A percentile compares a stretch with the other conserved stretches of the same genome.
These are phyloP conservation scores for Temnothorax rugatulus DNA, from an alignment of 2,888 invertebrate species.

Conservation along the genomic window DNA sequence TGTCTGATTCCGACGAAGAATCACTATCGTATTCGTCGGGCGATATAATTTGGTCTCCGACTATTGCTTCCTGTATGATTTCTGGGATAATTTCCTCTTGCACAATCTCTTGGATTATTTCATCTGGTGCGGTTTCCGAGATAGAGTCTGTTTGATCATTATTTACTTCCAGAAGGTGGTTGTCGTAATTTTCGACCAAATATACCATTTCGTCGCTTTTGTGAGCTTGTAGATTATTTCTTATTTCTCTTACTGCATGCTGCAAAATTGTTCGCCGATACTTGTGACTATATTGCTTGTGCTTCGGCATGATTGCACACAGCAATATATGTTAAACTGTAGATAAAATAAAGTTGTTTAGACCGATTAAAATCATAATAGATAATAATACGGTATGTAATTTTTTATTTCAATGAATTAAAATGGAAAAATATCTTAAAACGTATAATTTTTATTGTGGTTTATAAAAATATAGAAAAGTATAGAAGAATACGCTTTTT, in stretches of 20 bases:
- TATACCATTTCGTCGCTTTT: constrained; percentile 2
- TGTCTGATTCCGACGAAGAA: neutral
- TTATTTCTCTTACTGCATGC: neutral
- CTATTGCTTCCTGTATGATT: neutral
- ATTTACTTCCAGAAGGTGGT: neutral
- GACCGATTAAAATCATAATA: too few species aligned
- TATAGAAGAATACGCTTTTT: too few species aligned
- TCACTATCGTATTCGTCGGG: neutral
- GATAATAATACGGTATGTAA: too few species aligned
- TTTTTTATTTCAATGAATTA: too few species aligned
- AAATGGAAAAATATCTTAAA: too few species aligned
- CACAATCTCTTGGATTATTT: neutral
- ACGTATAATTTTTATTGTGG: too few species aligned
- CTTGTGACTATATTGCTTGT: neutral
- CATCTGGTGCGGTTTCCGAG: constrained; percentile 3
- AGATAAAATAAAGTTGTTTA: too few species aligned
- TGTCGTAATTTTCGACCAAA: neutral
- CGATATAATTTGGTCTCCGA: neutral
- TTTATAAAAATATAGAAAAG: too few species aligned
- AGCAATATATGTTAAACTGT: neutral
- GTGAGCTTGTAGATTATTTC: neutral
- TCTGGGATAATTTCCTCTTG: neutral
- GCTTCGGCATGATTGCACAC: neutral
- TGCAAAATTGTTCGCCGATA: neutral
- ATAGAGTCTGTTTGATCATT: neutral